Base-by-base conservation (phyloP, 2,113 vertebrate genomes). In the Tamias sibiricus region DNA sequence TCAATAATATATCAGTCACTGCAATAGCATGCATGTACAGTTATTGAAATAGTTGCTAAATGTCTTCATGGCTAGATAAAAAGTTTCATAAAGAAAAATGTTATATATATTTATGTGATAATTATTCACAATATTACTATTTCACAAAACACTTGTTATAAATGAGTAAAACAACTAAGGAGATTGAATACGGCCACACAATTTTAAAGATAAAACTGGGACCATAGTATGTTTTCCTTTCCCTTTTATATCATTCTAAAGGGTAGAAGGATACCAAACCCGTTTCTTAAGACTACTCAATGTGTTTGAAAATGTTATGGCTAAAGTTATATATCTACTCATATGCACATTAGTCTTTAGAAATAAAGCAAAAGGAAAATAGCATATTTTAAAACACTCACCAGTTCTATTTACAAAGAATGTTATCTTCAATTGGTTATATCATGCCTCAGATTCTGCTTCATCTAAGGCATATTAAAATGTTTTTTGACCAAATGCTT, bases 121-220 rank as follows among this genome's bases (percentile, higher is more conserved):
- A 66, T 81, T 87, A 57, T 79, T 2, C 6, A 64, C 9, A 80
- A 2, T 83, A 40, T 85, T 90, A 72, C 8, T 40, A 32, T 62
- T 69, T 22, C 72, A 74, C 52, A 86, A 74, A 93, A 72, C 77
- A 81, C 68, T 92, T 62, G 2, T 85, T 88, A 85, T 10, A 87
- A 96, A 76, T 92, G 69, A 68, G 16, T 76, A 30, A 76, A 94
- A 90, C 12, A 79, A 96, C 84, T 90, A 40, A 68, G 30, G 8
- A 84, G 14, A 86, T 76, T 91, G 69, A 80, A 72, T 92, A 75
- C 62, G 19, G 83, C 24, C 10, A 75, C 7, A 49, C 0, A 40
- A 20, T 42, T 94, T 81, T 64, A 72, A 4, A 86, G 37, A 35
- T 64, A 82, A 69, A 80, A 44, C 0, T 54, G 20, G 22, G 26